Base-by-base conservation (phyloP, 2,888 invertebrate species). In the Orthonevra nobilis region DNA sequence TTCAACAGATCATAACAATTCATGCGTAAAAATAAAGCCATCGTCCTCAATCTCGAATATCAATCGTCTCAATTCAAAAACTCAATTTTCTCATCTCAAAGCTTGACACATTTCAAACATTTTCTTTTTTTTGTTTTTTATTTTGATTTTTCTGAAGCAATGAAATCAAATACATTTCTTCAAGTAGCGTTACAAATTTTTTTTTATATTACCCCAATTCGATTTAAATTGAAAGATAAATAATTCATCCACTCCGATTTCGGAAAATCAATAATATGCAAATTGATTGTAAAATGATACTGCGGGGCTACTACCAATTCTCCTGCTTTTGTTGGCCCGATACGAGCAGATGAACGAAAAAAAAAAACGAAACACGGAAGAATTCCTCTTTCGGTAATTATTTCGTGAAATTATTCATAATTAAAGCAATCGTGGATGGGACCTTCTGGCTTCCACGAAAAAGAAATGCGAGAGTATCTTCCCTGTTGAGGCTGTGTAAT, bases 261-360 rank as follows among this genome's bases (percentile, higher is more conserved):
- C 34, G 6, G 9, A 12, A 54, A 63, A 63, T 72, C 70, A 38
- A 72, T 72, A 40, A 54, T 32, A 56, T 72, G 34, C 54, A 54
- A 63, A 72, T 70, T 63, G 46, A 63, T 56, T 40, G 40, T 32
- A 56, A 72, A 63, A 56, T 26, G 1, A 10, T 9, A 50, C 1
- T n/a, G n/a, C n/a, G n/a, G n/a, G n/a, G n/a, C n/a, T n/a, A n/a
- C n/a, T n/a, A n/a, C n/a, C n/a, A n/a, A n/a, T n/a, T n/a, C n/a
- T n/a, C n/a, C n/a, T n/a, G n/a, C n/a, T n/a, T n/a, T n/a, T n/a
- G n/a, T n/a, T n/a, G n/a, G n/a, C n/a, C n/a, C n/a, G n/a, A n/a
- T n/a, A n/a, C n/a, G n/a, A n/a, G n/a, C n/a, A n/a, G n/a, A n/a
- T n/a, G n/a, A n/a, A 23, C 23, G 23, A 23, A 23, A 23, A 23